Evolutionary conservation across 2,888 invertebrate genomes (phyloP).

Genomic region (Spatulosminthurus flaviceps): DNA sequence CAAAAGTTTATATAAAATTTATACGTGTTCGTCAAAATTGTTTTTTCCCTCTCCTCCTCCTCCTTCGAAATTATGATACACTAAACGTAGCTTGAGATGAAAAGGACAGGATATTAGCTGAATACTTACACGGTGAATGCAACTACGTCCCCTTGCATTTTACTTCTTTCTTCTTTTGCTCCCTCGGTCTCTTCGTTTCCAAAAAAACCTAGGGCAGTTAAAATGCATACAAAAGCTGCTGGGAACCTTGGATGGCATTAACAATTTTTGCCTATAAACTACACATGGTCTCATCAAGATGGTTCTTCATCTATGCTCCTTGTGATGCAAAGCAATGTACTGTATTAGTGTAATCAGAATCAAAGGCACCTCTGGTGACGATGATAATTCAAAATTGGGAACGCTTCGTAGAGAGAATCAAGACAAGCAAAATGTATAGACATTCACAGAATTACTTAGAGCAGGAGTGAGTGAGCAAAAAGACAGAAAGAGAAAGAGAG

Average conservation of each 20-base stretch:
- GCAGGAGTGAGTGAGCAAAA: constrained; percentile 1
- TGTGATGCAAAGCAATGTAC: not conserved
- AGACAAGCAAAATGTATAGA: not conserved
- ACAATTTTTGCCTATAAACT: constrained; percentile 12
- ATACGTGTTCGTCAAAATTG: constrained; percentile 14
- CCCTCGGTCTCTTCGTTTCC: not conserved
- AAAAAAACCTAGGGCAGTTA: not conserved
- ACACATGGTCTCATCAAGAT: constrained; percentile 22
- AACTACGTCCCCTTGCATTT: not conserved
- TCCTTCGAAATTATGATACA: constrained; percentile 5
- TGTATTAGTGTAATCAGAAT: constrained; percentile 14
- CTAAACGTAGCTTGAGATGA: constrained; percentile 5
- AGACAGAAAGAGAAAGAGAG: constrained; percentile 27
- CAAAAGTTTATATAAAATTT: constrained; percentile 18
- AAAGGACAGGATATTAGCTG: constrained; percentile 18
- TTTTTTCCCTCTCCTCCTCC: constrained; percentile 16
- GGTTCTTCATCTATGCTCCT: not conserved
- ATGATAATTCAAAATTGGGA: constrained; percentile 42
- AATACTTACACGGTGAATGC: constrained; percentile 11
- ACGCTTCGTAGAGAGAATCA: constrained; percentile 21
- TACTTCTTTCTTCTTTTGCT: not conserved
- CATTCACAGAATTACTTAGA: not conserved
- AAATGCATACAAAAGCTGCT: not conserved
- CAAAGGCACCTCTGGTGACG: constrained; percentile 30
- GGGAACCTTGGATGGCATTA: constrained; percentile 7